Evolutionary conservation across 2,888 invertebrate species (phyloP), one percentile per base, ranked within the genome.

Genomic region (Melanophora roralis): DNA sequence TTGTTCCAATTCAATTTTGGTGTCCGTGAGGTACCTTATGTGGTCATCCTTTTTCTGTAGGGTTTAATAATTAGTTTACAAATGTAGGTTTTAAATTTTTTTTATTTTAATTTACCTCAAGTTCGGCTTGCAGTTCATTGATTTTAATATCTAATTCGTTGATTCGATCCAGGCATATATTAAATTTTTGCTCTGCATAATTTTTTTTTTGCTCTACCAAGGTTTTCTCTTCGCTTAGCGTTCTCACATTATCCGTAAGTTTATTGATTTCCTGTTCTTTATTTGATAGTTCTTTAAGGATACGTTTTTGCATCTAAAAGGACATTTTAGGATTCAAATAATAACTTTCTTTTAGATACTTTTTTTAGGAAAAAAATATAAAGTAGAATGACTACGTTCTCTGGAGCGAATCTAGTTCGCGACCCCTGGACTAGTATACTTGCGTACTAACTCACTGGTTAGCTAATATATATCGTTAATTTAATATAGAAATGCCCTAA

Each of bases 1-100:
- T 23, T 83, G 84, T 73, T 89, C 84, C 38, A 90, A 67, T 69
- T 90, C 90, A 0, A 71, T 12, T 67, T 88, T 88, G 12, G 81
- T 83, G 3, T 84, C 85, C 14, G 82, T 78, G n/a, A 90, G 76
- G 59, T 77, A 64, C 59, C 79, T 57, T 9, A 90, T 87, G 19
- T 78, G 72, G 0, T 6, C 34, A 1, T 84, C 78, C 45, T 84
- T 88, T 27, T 81, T 36, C 86, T 87, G 57, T 40, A 65, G 14
- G 11, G 16, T 43, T 43, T 0, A 43, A 43, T 3, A 43, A 43
- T 4, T 43, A n/a, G 5, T 38, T 38, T 38, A 12, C n/a, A 38
- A n/a, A n/a, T n/a, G n/a, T n/a, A n/a, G 11, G n/a, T 38, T 12
- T 11, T 38, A 1, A 38, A 27, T 16, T 0, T 11, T 53, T 75